Conservation (phyloP, 2,113 vertebrate species). For the Sinocyclocheilus anshuiensis region DNA sequence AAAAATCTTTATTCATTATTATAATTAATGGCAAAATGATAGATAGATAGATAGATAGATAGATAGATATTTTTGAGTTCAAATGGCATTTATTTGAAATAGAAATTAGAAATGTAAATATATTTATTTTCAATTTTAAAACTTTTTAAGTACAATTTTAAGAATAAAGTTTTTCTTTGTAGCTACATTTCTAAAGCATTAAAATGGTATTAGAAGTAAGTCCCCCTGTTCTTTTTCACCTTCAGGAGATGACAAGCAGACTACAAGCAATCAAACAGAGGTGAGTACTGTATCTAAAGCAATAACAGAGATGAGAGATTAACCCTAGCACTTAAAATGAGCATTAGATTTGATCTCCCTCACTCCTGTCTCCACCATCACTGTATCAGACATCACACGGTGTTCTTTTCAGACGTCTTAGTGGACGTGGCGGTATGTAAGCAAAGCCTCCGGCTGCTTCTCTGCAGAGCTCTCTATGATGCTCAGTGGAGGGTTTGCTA, state of each 20-base stretch:
- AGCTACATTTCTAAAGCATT: neutral
- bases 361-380: neutral
- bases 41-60: no score
- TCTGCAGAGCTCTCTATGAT: slow-evolving; percentile 32
- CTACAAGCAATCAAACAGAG: slow-evolving; percentile 76
- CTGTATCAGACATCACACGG: slow-evolving; percentile 14
- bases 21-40: no score
- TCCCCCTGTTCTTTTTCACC: neutral
- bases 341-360: neutral
- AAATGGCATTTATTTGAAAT: no score
- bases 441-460: neutral
- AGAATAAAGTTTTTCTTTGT: no score
- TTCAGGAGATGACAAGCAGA: slow-evolving; percentile 79
- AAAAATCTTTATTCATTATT: no score
- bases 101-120: no score
- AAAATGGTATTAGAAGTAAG: neutral
- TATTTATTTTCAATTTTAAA: no score
- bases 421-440: neutral
- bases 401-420: neutral
- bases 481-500: neutral
- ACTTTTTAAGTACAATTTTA: no score
- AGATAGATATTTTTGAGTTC: no score
- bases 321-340: slow-evolving; percentile 29
- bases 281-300: slow-evolving; percentile 68
- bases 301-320: neutral